These are phyloP conservation scores for Hemitrygon akajei DNA, from an alignment of 2,797 vertebrate species.

Conservation along the genomic window DNA sequence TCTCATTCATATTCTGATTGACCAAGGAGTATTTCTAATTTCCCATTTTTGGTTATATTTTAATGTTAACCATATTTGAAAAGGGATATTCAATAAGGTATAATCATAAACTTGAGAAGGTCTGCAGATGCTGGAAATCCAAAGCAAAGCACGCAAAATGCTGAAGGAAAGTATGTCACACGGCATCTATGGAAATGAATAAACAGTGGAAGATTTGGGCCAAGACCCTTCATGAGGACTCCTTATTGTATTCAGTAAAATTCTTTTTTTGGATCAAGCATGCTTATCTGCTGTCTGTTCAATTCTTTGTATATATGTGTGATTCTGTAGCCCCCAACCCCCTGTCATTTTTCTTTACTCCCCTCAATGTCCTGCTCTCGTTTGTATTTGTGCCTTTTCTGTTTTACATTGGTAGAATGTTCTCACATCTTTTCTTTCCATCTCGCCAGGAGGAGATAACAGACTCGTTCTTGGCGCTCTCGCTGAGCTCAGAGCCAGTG, in stretches of 20 bases:
- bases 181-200: too few species aligned
- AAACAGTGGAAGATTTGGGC: too few species aligned
- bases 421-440: background rate
- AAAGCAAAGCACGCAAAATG: too few species aligned
- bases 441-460: conserved; percentile 43
- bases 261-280: background rate
- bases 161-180: too few species aligned
- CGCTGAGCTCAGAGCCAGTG: conserved; percentile 48
- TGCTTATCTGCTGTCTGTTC: background rate
- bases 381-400: background rate
- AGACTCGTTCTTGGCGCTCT: conserved; percentile 47
- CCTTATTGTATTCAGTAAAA: too few species aligned
- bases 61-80: background rate
- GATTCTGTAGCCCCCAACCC: background rate
- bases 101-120: background rate
- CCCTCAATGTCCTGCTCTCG: background rate
- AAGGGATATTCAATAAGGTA: background rate
- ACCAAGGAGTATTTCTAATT: background rate
- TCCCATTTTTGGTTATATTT: background rate
- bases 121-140: too few species aligned
- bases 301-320: background rate
- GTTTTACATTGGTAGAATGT: background rate
- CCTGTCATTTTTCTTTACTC: too few species aligned
- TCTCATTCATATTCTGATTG: background rate
- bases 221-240: too few species aligned